Evolutionary conservation across 2,113 vertebrate species (phyloP).

Genomic region (Hemicordylus capensis): DNA sequence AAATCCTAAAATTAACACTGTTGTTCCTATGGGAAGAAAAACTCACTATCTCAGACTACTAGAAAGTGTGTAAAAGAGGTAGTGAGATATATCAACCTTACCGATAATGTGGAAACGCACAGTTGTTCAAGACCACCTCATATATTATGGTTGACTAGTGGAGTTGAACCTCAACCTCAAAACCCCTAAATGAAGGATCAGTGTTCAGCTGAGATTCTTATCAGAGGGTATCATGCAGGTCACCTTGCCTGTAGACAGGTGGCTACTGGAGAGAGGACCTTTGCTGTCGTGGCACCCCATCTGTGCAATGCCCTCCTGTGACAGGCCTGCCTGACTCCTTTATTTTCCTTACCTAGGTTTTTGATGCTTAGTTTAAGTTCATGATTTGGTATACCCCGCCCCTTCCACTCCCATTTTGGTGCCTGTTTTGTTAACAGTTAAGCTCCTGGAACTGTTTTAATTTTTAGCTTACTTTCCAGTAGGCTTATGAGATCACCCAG

Average conservation of each 20-base stretch:
- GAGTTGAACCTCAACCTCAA: slow-evolving; percentile 26
- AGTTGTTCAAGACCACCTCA: slow-evolving; percentile 14
- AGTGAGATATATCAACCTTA: slow-evolving; percentile 35
- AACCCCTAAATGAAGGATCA: background rate
- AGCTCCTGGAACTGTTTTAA: too few species aligned
- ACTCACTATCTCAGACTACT: slow-evolving; percentile 17
- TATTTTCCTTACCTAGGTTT: background rate
- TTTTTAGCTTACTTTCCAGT: too few species aligned
- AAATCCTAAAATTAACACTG: slow-evolving; percentile 4
- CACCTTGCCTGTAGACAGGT: too few species aligned
- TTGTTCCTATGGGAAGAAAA: slow-evolving; percentile 18
- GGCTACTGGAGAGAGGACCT: too few species aligned
- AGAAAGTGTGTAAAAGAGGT: slow-evolving; percentile 17
- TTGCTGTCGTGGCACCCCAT: background rate
- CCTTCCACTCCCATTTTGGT: too few species aligned
- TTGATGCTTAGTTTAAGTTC: too few species aligned
- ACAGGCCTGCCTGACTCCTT: background rate
- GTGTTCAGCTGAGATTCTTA: too few species aligned
- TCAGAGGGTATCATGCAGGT: background rate
- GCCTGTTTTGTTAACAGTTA: background rate
- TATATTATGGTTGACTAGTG: background rate
- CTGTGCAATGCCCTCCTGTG: background rate
- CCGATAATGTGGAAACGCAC: slow-evolving; percentile 24
- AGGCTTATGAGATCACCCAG: too few species aligned
- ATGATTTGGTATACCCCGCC: too few species aligned